Conservation (phyloP, 2,888 invertebrate species). For the Marasmarcha lunaedactyla region DNA sequence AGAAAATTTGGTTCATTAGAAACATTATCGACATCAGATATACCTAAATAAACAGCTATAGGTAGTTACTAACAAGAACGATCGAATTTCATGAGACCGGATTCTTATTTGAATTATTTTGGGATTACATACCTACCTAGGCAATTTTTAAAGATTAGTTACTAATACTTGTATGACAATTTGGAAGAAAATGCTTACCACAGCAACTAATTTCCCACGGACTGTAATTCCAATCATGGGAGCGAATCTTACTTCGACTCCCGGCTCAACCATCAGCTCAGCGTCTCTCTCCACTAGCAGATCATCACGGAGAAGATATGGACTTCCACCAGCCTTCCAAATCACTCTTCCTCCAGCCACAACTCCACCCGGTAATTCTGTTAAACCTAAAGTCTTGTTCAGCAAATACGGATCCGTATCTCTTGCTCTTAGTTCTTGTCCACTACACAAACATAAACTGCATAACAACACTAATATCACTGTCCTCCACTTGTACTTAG, state of each 20-base stretch:
- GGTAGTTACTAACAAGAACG: too few relatives aligned
- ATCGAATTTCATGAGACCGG: too few relatives aligned
- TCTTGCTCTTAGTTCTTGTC: conserved; percentile 36
- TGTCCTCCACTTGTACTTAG: conserved; percentile 68
- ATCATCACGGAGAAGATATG: conserved; percentile 84
- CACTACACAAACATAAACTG: conserved; percentile 36
- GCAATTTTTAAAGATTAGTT: too few relatives aligned
- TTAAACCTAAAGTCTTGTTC: conserved; percentile 50
- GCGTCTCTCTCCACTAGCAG: conserved; percentile 82
- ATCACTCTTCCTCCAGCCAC: conserved; percentile 70
- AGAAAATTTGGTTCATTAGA: too few relatives aligned
- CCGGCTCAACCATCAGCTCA: conserved; percentile 88
- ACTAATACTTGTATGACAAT: too few relatives aligned
- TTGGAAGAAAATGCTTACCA: conserved; percentile 84
- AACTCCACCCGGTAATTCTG: conserved; percentile 75
- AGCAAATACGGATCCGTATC: conserved; percentile 51
- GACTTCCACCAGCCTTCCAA: conserved; percentile 73
- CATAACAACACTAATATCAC: conserved; percentile 32
- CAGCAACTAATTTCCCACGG: conserved; percentile 87
- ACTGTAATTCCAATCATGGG: conserved; percentile 95
- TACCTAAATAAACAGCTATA: too few relatives aligned
- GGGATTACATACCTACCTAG: too few relatives aligned
- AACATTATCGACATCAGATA: too few relatives aligned
- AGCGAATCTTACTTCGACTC: conserved; percentile 89
- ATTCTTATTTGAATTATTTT: too few relatives aligned